Evolutionary conservation across 1,140 invertebrate species (phyloP).

Genomic region (Teleogryllus occipitalis): DNA sequence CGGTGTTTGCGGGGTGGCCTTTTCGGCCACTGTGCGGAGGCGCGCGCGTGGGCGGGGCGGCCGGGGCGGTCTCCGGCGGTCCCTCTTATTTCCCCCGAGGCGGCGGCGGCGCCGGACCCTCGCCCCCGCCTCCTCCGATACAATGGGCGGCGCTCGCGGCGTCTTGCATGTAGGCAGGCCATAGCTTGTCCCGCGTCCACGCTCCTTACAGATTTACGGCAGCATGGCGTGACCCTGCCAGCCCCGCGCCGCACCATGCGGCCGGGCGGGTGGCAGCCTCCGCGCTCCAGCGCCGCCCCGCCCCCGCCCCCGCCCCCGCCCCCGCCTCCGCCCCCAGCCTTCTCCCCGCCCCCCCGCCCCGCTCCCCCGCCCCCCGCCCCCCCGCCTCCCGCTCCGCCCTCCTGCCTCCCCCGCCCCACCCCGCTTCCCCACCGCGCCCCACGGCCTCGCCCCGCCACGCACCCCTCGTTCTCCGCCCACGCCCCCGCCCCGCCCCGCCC

Average conservation of each 20-base stretch:
- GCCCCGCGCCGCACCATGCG: neutral
- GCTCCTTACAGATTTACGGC: slow-evolving; percentile 3
- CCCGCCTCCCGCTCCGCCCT: too few species aligned
- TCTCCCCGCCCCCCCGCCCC: too few species aligned
- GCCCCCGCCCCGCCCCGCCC: too few species aligned
- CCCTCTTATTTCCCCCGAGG: neutral
- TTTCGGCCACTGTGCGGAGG: too few species aligned
- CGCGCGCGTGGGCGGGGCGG: too few species aligned
- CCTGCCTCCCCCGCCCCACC: too few species aligned
- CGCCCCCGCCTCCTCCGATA: neutral
- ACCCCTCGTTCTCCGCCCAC: too few species aligned
- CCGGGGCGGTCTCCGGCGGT: neutral
- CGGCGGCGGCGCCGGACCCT: neutral
- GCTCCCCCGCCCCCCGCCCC: too few species aligned
- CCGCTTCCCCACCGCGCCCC: neutral
- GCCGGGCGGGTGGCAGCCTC: neutral
- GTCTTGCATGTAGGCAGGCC: neutral
- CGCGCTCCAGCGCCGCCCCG: neutral
- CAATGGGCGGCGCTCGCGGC: neutral
- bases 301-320: too few species aligned
- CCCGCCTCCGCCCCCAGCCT: neutral
- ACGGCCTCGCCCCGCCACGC: neutral
- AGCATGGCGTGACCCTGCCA: neutral
- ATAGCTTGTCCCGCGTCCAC: neutral
- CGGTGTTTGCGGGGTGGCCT: neutral